Base-by-base conservation (phyloP, 2,888 invertebrate species). In the Notocelia uddmanniana region DNA sequence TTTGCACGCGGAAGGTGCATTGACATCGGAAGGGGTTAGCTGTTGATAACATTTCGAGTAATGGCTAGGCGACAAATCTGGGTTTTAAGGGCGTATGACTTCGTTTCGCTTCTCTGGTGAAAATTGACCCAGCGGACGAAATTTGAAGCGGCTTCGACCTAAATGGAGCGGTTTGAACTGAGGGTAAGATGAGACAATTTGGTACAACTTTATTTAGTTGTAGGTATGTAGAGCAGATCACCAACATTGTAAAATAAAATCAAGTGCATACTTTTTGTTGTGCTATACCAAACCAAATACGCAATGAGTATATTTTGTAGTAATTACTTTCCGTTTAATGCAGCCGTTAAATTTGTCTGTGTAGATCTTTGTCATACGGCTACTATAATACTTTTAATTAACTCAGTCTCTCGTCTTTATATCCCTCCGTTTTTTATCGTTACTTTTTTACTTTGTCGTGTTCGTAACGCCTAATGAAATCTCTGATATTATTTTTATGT, bases 1-100 rank as follows among this genome's bases (percentile, higher is more conserved):
- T 70, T n/a, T 45, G 59, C 59, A 60, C 68, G 60, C 59, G 55
- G 48, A 54, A 48, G 48, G 70, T 57, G 13, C 70, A n/a, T 66
- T 64, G 70, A 66, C 58, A 66, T 58, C 52, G 48, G 9, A 34
- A 50, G 48, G 34, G 63, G 48, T 69, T 63, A 57, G 41, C 63
- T 19, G 23, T 62, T 62, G 41, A 52, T 50, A 52, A 66, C 52
- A 52, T 31, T n/a, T n/a, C 54, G 23, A 37, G 21, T 64, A 64
- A 64, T 41, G 37, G 37, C 41, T 52, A 52, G 31, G 52, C 54
- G 50, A 52, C 59, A 19, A 57, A 23, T 41, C 50, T 64, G 34
- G 63, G 37, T 37, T 64, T 57, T 63, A 50, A 45, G 48, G 48
- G 10, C 41, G 54, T 45, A 50, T 34, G 18, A 34, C 13, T 23